Evolutionary conservation across 2,113 vertebrate species (phyloP).

Genomic region (Ancistrus triradiatus): DNA sequence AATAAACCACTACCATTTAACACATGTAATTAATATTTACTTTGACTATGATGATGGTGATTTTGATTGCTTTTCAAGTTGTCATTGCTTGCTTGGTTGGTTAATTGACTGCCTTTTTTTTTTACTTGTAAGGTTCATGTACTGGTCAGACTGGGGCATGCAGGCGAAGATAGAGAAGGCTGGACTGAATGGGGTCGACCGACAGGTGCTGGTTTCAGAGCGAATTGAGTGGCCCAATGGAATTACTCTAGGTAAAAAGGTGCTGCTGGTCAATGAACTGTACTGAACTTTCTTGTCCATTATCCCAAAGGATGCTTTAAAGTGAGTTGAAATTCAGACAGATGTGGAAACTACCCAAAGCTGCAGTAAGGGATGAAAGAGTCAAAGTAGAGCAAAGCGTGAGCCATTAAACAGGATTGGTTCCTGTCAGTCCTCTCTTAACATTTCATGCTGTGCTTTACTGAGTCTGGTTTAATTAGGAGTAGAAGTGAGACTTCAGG

Average conservation of each 20-base stretch:
- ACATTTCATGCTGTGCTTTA: background rate
- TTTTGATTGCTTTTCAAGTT: background rate
- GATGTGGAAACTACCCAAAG: background rate
- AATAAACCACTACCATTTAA: no score
- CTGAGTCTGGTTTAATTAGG: background rate
- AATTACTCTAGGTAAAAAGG: conserved; percentile 85
- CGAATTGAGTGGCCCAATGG: conserved; percentile 98
- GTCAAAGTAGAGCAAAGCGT: background rate
- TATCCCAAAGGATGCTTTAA: no score
- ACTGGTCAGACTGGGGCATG: conserved; percentile 97
- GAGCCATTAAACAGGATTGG: background rate
- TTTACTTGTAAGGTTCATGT: conserved; percentile 82
- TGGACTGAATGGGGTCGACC: conserved; percentile 86
- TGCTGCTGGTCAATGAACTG: background rate
- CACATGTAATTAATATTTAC: no score
- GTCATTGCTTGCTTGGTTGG: background rate
- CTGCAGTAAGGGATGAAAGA: background rate
- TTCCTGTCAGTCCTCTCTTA: background rate
- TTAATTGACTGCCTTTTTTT: no score
- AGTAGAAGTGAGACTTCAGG: conserved; percentile 5
- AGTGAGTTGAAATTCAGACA: background rate
- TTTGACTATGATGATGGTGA: background rate
- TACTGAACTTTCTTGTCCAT: background rate
- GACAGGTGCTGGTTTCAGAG: conserved; percentile 84
- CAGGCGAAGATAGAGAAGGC: conserved; percentile 94